A percentile compares a stretch with the other conserved stretches of the same genome.
phyloP scores from a whole-genome alignment of 2,797 vertebrate genomes.

The Sphenodon punctatus region DNA sequence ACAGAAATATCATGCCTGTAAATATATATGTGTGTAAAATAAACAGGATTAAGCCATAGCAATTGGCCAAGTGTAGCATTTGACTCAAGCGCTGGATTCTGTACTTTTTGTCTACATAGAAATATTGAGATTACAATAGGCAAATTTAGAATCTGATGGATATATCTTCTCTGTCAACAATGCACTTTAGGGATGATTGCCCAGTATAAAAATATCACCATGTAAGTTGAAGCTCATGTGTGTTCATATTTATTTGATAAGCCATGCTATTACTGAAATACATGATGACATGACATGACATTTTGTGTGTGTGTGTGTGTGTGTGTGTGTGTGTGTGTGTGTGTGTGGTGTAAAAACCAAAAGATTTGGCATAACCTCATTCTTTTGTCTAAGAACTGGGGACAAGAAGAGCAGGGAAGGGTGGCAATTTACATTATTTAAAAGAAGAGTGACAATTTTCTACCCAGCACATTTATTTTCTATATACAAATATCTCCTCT shows the following conservation, averaged over 20 bases:
- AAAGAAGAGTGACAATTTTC: background rate
- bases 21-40: background rate
- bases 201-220: background rate
- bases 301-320: too few species aligned
- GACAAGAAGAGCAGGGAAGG: slow-evolving; percentile 7
- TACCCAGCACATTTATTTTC: background rate
- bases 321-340: background rate
- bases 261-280: background rate
- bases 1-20: too few species aligned
- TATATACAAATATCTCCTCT: slow-evolving; percentile 6
- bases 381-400: slow-evolving; percentile 33
- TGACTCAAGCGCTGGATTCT: background rate
- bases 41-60: background rate
- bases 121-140: slow-evolving; percentile 1
- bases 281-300: too few species aligned
- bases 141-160: background rate
- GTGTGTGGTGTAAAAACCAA: background rate
- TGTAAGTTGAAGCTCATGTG: background rate
- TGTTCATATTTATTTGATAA: background rate
- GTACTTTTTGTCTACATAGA: background rate
- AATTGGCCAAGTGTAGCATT: too few species aligned
- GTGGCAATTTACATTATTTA: slow-evolving; percentile 29
- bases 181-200: background rate
- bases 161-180: background rate
- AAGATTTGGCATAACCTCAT: background rate